phyloP scores from a whole-genome alignment of 2,888 invertebrate species.

The Drosophila leonis region DNA sequence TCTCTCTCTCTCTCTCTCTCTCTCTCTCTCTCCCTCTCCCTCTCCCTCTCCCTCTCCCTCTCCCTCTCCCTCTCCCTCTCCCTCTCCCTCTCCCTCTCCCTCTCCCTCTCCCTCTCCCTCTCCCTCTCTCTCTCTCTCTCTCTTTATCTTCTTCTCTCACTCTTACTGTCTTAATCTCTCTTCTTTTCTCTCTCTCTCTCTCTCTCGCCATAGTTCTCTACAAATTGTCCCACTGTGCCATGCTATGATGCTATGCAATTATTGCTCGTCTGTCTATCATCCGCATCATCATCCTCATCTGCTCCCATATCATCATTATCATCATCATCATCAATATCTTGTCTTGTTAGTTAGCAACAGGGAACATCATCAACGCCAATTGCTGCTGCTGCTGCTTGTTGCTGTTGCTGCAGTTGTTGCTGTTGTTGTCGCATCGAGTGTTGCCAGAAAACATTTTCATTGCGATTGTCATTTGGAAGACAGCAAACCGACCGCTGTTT shows the following conservation, averaged over 20 bases:
- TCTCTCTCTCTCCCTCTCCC: too few species aligned
- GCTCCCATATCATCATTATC: conserved; percentile 11
- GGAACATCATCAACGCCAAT: conserved; percentile 22
- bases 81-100: background rate
- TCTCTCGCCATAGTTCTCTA: too few species aligned
- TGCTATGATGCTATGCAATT: conserved; percentile 39
- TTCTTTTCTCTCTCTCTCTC: background rate
- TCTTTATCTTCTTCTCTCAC: background rate
- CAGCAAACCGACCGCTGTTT: conserved; percentile 35
- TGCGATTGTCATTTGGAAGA: conserved; percentile 54
- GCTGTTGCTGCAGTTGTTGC: conserved; percentile 15
- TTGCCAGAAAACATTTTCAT: conserved; percentile 56
- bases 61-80: background rate
- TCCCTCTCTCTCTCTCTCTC: background rate
- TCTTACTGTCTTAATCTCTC: background rate
- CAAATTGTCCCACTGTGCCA: conserved; percentile 39
- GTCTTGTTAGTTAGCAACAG: conserved; percentile 9
- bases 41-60: too few species aligned
- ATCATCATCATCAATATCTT: conserved; percentile 27
- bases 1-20: background rate
- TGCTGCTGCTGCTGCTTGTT: conserved; percentile 8
- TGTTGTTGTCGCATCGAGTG: conserved; percentile 12
- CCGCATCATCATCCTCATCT: conserved; percentile 5
- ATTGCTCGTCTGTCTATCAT: conserved; percentile 29
- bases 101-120: background rate